Conservation (phyloP, 2,797 vertebrate species). For the Cichlasoma orientale region DNA sequence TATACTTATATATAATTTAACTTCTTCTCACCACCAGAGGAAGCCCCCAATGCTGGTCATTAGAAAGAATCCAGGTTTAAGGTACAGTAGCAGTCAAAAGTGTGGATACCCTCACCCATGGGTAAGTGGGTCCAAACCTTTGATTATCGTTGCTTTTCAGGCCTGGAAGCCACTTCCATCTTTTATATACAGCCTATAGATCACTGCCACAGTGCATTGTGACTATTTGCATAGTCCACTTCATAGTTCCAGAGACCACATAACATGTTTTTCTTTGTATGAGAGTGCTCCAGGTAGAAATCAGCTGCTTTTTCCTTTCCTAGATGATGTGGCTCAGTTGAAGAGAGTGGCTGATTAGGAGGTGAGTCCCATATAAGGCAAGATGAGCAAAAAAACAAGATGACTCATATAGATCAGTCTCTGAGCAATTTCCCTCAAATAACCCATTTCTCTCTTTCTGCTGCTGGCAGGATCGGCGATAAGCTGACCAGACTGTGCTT, state of each 20-base stretch:
- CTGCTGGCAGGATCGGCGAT: constrained; percentile 50
- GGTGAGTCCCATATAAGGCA: constrained; percentile 44
- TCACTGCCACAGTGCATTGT: not conserved
- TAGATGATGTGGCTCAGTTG: not conserved
- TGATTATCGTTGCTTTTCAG: not conserved
- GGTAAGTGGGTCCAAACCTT: no score
- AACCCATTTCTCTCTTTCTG: constrained; percentile 52
- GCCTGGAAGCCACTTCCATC: not conserved
- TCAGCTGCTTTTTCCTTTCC: constrained; percentile 4
- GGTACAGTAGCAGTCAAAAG: not conserved
- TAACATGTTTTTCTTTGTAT: constrained; percentile 32
- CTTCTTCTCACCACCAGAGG: not conserved
- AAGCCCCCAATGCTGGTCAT: not conserved
- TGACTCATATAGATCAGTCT: constrained; percentile 66
- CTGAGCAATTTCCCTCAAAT: constrained; percentile 56
- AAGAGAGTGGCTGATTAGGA: constrained; percentile 37
- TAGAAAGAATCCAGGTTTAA: not conserved
- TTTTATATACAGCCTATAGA: not conserved
- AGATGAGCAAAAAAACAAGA: constrained; percentile 54
- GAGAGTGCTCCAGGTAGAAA: constrained; percentile 30
- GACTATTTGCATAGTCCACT: constrained; percentile 30
- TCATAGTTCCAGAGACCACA: constrained; percentile 3
- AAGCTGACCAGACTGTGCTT: constrained; percentile 60
- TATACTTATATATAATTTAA: not conserved
- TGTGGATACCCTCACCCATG: no score